phyloP scores from a whole-genome alignment of 2,113 vertebrate genomes.

The Abramis brama region DNA sequence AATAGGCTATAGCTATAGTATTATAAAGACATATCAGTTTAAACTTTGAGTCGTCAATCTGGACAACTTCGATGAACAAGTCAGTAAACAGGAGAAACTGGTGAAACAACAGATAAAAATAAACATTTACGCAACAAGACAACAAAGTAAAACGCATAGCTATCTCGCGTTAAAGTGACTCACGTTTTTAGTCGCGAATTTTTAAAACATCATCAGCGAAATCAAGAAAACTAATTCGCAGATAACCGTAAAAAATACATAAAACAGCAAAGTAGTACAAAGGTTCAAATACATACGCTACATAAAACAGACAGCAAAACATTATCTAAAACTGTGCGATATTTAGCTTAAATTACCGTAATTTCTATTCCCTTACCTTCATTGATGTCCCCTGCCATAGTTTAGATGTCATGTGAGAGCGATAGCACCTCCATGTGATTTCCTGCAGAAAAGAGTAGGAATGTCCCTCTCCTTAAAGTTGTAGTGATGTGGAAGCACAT shows the following conservation, averaged over 20 bases:
- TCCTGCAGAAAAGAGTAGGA: slow-evolving; percentile 71
- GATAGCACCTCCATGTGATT: slow-evolving; percentile 81
- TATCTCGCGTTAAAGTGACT: not conserved
- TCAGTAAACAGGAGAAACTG: slow-evolving; percentile 39
- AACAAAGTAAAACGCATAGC: not conserved
- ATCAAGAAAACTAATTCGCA: not conserved
- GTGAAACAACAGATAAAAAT: not conserved
- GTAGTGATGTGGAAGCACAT: slow-evolving; percentile 61
- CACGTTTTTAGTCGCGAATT: not conserved
- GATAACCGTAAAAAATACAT: too few relatives aligned
- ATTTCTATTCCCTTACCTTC: slow-evolving; percentile 74
- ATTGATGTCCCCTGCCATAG: slow-evolving; percentile 79
- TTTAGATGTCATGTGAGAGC: slow-evolving; percentile 79
- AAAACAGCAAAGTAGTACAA: not conserved
- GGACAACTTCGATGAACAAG: not conserved
- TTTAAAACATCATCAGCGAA: too few relatives aligned
- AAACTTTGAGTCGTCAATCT: not conserved
- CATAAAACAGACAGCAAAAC: not conserved
- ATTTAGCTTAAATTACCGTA: not conserved
- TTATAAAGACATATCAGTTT: not conserved
- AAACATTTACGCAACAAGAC: not conserved
- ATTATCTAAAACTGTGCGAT: not conserved
- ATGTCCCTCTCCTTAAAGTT: slow-evolving; percentile 74
- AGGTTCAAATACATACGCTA: not conserved
- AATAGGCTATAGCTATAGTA: not conserved